These are phyloP conservation scores for Benthosema pterotum DNA, from an alignment of 2,797 vertebrate species.

Conservation along the genomic window DNA sequence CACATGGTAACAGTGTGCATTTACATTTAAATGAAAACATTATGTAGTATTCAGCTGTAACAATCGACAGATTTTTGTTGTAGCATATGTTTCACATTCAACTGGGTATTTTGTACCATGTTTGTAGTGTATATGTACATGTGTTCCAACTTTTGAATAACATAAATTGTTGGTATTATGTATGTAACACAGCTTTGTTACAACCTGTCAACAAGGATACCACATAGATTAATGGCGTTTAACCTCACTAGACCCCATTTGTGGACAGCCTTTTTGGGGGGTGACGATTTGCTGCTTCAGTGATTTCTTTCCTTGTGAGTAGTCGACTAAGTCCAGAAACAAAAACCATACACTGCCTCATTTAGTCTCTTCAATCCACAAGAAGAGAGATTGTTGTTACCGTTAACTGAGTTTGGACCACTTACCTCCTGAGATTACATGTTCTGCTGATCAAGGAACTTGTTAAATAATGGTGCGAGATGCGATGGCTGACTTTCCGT, in stretches of 20 bases:
- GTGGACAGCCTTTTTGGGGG: slow-evolving; percentile 25
- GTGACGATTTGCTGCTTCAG: slow-evolving; percentile 46
- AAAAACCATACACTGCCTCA: slow-evolving; percentile 38
- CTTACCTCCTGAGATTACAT: slow-evolving; percentile 50
- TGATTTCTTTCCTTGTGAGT: slow-evolving; percentile 22
- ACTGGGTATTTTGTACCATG: neutral
- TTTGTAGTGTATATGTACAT: neutral
- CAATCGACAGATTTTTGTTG: slow-evolving; percentile 4
- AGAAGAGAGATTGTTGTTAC: slow-evolving; percentile 32
- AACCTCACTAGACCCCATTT: slow-evolving; percentile 13
- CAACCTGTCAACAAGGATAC: slow-evolving; percentile 24
- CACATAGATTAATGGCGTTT: slow-evolving; percentile 27
- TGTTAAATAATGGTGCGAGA: slow-evolving; percentile 28
- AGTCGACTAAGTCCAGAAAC: slow-evolving; percentile 27
- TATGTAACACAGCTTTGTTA: slow-evolving; percentile 22
- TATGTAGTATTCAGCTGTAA: slow-evolving; percentile 14
- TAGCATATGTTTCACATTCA: slow-evolving; percentile 18
- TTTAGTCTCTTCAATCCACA: slow-evolving; percentile 21
- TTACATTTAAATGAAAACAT: slow-evolving; percentile 12
- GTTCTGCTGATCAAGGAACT: slow-evolving; percentile 30
- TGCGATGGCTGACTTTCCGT: slow-evolving; percentile 30
- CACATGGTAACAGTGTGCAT: slow-evolving; percentile 25
- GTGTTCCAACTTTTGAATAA: slow-evolving; percentile 12
- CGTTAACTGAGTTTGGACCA: slow-evolving; percentile 41
- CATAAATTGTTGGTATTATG: slow-evolving; percentile 16